phyloP scores from a whole-genome alignment of 2,113 vertebrate species.

The Cyanoramphus novaezelandiae region DNA sequence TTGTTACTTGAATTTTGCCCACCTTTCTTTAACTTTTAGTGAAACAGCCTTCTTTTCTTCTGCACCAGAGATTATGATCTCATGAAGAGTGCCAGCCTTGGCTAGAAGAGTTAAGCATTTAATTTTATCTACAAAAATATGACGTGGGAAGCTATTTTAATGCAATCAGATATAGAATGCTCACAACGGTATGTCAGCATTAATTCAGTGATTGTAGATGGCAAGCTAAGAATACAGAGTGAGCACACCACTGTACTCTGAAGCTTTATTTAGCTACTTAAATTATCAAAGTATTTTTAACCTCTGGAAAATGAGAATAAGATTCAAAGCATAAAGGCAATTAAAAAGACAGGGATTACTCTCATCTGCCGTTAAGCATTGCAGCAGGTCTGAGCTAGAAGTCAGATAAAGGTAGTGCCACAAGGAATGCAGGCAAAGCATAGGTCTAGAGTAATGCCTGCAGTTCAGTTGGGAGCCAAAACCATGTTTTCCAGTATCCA shows the following conservation, averaged over 20 bases:
- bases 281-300: slow-evolving; percentile 66
- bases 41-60: background rate
- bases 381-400: background rate
- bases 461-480: background rate
- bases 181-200: background rate
- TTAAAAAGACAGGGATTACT: slow-evolving; percentile 29
- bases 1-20: background rate
- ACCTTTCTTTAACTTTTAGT: background rate
- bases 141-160: slow-evolving; percentile 32
- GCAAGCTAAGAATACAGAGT: slow-evolving; percentile 31
- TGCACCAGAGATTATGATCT: background rate
- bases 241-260: slow-evolving; percentile 17
- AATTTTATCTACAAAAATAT: slow-evolving; percentile 40
- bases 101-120: background rate
- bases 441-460: background rate
- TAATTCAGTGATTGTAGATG: slow-evolving; percentile 20
- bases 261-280: slow-evolving; percentile 55
- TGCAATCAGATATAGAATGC: slow-evolving; percentile 10
- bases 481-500: background rate
- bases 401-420: background rate
- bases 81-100: background rate
- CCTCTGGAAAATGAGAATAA: slow-evolving; percentile 43
- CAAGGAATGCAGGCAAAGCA: background rate
- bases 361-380: background rate
- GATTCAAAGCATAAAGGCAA: slow-evolving; percentile 41